Evolutionary conservation across 2,888 invertebrate species (phyloP).

Genomic region (Cheilosia soror): DNA sequence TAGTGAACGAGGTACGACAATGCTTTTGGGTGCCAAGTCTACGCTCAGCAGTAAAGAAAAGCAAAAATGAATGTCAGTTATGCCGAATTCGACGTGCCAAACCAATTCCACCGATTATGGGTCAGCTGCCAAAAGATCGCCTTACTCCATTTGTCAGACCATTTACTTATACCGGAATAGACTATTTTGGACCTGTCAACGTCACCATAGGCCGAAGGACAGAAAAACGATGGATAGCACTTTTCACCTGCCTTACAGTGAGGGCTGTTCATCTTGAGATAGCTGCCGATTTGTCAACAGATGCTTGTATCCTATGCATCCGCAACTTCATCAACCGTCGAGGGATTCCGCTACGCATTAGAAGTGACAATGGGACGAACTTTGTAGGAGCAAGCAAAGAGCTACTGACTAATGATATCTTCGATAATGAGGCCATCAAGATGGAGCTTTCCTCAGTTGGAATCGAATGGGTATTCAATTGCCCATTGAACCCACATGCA

Average conservation of each 20-base stretch:
- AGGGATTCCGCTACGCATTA: neutral
- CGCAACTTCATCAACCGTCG: constrained; percentile 42
- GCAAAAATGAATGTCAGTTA: constrained; percentile 20
- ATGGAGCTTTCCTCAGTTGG: neutral
- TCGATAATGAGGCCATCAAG: constrained; percentile 10
- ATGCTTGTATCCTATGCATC: constrained; percentile 48
- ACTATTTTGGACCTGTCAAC: constrained; percentile 18
- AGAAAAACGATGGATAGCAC: constrained; percentile 46
- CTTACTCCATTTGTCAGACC: no score
- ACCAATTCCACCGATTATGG: constrained; percentile 61
- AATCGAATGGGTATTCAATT: constrained; percentile 38
- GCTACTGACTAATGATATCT: neutral
- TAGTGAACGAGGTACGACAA: constrained; percentile 22
- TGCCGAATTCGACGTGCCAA: constrained; percentile 8
- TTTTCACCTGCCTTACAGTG: constrained; percentile 54
- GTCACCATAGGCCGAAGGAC: constrained; percentile 38
- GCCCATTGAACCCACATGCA: constrained; percentile 5
- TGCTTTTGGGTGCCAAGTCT: constrained; percentile 49
- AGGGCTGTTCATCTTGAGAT: constrained; percentile 38
- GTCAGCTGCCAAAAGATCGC: constrained; percentile 10
- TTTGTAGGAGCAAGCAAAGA: constrained; percentile 2
- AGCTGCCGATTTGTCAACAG: constrained; percentile 30
- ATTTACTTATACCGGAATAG: no score
- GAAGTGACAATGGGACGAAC: constrained; percentile 7
- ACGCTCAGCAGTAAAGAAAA: constrained; percentile 15